Conservation (phyloP, 1,140 invertebrate species). For the Plutomurus gul region DNA sequence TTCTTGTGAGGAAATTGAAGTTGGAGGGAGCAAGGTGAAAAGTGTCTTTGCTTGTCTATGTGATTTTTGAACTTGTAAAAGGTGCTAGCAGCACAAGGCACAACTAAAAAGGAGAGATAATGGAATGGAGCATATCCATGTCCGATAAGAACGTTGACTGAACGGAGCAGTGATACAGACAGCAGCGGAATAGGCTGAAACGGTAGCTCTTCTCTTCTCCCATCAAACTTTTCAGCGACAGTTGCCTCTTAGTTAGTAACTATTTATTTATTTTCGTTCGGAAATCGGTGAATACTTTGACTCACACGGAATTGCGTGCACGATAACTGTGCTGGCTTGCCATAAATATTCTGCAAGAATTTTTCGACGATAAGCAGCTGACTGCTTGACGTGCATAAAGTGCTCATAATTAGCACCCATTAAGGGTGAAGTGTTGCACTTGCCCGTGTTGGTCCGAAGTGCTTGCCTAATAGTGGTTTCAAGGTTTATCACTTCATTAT, state of each 20-base stretch:
- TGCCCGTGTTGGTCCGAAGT: neutral
- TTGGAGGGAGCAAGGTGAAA: neutral
- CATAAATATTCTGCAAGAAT: neutral
- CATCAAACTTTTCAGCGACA: constrained; percentile 18
- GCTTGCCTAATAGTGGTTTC: neutral
- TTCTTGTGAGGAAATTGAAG: neutral
- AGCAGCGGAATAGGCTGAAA: neutral
- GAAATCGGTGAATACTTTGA: neutral
- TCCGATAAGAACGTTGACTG: neutral
- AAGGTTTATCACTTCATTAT: neutral
- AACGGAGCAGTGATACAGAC: neutral
- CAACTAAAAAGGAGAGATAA: neutral
- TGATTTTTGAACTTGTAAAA: neutral
- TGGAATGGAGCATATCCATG: neutral
- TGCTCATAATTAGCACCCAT: neutral
- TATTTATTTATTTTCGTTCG: constrained; percentile 1
- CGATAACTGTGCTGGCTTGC: neutral
- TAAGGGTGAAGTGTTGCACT: no score
- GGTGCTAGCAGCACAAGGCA: no score
- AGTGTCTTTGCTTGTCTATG: neutral
- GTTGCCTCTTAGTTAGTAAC: neutral
- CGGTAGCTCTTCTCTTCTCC: neutral
- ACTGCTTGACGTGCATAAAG: neutral
- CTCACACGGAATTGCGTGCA: neutral
- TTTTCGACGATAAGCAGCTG: neutral